These are phyloP conservation scores for Eleutherodactylus coqui DNA, from an alignment of 2,797 vertebrate species.

Conservation along the genomic window DNA sequence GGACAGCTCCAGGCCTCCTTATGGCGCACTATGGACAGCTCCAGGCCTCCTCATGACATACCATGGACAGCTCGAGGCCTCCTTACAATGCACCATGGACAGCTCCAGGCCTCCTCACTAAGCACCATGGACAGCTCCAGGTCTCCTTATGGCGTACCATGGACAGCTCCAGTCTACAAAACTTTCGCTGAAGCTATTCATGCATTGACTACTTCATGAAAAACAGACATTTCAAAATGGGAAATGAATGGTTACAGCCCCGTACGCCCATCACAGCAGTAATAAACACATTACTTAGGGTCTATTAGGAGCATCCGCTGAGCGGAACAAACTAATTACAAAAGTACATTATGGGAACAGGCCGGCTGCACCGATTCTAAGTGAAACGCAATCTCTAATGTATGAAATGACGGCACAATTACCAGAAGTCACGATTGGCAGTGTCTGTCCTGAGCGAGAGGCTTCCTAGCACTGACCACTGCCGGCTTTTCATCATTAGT, in stretches of 20 bases:
- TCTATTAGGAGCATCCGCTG: neutral
- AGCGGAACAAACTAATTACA: neutral
- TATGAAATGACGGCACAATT: neutral
- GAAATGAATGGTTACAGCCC: neutral
- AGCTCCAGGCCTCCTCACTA: neutral
- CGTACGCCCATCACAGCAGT: neutral
- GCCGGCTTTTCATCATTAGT: too few species aligned
- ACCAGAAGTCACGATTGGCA: neutral
- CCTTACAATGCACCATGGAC: neutral
- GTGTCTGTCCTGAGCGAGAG: neutral
- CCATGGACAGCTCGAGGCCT: neutral
- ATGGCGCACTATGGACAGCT: neutral
- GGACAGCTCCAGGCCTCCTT: neutral
- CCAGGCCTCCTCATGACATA: neutral
- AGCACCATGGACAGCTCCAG: neutral
- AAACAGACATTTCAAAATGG: neutral
- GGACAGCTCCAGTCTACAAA: neutral
- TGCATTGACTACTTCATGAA: neutral
- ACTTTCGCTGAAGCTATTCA: neutral
- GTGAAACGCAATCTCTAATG: neutral
- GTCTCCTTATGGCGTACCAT: neutral
- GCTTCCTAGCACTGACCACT: neutral
- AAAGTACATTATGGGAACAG: neutral
- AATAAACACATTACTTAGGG: constrained; percentile 13
- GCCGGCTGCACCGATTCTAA: neutral